These are phyloP conservation scores for Cacatua alba DNA, from an alignment of 2,113 vertebrate species.

Conservation along the genomic window DNA sequence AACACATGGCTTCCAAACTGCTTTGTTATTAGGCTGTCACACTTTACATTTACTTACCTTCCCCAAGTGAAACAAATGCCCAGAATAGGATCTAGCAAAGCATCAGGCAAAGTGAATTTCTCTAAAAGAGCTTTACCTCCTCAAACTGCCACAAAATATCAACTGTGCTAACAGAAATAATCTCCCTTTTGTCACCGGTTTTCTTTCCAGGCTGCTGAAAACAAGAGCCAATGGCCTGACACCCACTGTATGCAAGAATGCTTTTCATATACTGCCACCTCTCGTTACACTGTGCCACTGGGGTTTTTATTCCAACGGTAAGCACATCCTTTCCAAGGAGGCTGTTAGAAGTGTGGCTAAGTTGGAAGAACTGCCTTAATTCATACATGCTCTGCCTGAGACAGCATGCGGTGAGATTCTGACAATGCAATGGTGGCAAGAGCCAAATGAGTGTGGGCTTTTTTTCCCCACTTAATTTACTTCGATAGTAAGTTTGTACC, in stretches of 20 bases:
- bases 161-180: neutral
- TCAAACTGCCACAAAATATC: neutral
- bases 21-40: neutral
- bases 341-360: neutral
- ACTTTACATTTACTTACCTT: neutral
- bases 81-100: neutral
- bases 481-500: neutral
- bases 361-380: neutral
- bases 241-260: neutral
- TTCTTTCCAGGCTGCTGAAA: neutral
- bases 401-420: neutral
- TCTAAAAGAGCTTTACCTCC: neutral
- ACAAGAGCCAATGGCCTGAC: neutral
- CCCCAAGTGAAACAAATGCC: neutral
- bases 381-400: neutral
- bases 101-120: neutral
- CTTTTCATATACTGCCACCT: slow-evolving; percentile 53
- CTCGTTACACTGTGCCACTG: neutral
- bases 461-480: neutral
- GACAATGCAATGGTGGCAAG: neutral
- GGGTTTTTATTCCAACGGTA: neutral
- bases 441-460: neutral
- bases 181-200: neutral
- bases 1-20: neutral
- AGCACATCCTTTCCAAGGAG: neutral